These are phyloP conservation scores for Pipistrellus nathusii DNA, from an alignment of 2,797 vertebrate genomes.

Conservation along the genomic window DNA sequence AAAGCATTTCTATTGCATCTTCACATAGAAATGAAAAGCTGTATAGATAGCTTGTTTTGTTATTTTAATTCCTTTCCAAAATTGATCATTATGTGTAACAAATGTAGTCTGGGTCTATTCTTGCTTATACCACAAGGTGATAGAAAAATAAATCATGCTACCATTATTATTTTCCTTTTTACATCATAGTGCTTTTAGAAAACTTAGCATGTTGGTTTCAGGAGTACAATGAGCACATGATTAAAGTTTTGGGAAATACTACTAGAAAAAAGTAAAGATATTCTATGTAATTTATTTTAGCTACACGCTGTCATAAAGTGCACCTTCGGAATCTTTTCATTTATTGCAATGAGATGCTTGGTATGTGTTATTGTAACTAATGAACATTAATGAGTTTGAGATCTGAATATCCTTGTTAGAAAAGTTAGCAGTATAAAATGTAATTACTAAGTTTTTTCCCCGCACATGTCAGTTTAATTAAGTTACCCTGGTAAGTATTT, in stretches of 20 bases:
- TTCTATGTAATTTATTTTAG: conserved; percentile 12
- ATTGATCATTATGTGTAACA: background rate
- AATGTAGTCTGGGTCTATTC: background rate
- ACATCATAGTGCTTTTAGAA: conserved; percentile 12
- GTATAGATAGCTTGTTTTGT: background rate
- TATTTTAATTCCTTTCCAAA: background rate
- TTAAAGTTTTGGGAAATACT: background rate
- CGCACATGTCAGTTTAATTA: conserved; percentile 52
- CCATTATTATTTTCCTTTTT: conserved; percentile 3
- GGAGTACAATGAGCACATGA: background rate
- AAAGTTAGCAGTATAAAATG: conserved; percentile 63
- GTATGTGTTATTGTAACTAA: conserved; percentile 65
- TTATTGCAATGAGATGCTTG: conserved; percentile 65
- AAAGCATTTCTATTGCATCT: background rate
- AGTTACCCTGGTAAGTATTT: conserved; percentile 45
- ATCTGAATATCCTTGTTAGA: conserved; percentile 65
- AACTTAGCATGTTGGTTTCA: background rate
- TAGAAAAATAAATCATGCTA: background rate
- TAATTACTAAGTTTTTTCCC: conserved; percentile 53
- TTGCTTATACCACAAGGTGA: background rate
- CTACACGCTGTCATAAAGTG: conserved; percentile 33
- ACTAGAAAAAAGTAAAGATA: conserved; percentile 1
- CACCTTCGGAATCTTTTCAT: conserved; percentile 69
- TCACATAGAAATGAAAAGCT: background rate
- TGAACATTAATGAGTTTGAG: conserved; percentile 63